Evolutionary conservation across 1,140 invertebrate genomes (phyloP).

Genomic region (Aphidius gifuensis): DNA sequence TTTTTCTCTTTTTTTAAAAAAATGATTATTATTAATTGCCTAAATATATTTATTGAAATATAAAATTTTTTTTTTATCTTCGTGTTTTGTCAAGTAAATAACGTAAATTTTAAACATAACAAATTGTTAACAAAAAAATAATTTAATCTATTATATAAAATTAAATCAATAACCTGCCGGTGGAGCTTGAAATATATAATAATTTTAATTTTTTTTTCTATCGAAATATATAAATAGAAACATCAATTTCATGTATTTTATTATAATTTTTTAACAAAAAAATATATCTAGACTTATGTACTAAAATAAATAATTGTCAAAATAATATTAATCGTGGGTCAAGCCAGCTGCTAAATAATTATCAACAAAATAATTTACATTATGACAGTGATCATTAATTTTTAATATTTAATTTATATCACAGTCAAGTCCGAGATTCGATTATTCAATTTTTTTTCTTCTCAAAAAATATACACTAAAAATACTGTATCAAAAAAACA

Average conservation of each 20-base stretch:
- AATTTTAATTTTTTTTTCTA: constrained; percentile 9
- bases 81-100: too few relatives aligned
- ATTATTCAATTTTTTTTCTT: constrained; percentile 17
- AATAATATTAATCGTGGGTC: too few relatives aligned
- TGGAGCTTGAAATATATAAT: constrained; percentile 26
- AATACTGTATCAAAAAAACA: constrained; percentile 26
- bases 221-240: background rate
- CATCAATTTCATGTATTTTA: background rate
- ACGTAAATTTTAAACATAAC: background rate
- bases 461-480: constrained; percentile 26
- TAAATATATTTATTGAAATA: too few relatives aligned
- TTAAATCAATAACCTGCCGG: constrained; percentile 23
- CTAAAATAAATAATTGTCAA: constrained; percentile 7
- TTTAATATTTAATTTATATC: constrained; percentile 10
- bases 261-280: constrained; percentile 12
- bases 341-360: background rate
- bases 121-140: background rate
- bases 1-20: too few relatives aligned
- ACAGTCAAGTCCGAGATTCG: background rate
- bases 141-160: background rate
- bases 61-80: too few relatives aligned
- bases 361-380: background rate
- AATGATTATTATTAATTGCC: too few relatives aligned
- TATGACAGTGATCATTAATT: background rate
- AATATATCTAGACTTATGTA: constrained; percentile 15